phyloP scores from a whole-genome alignment of 2,888 invertebrate genomes.

The Plebejus anna region DNA sequence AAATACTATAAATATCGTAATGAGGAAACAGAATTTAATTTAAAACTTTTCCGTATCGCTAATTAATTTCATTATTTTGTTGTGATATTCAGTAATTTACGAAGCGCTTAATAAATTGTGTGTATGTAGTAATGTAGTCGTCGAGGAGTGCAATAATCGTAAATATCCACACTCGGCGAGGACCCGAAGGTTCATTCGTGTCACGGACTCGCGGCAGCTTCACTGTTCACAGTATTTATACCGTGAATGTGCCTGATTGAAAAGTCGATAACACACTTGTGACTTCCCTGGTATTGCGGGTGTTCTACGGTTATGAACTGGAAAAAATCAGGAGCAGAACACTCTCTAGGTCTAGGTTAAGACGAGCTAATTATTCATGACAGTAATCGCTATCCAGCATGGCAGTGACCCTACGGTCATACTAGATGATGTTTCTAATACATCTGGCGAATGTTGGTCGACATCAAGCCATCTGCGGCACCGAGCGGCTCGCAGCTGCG shows the following conservation, averaged over 20 bases:
- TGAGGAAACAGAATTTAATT: neutral
- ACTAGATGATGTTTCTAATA: no score
- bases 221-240: neutral
- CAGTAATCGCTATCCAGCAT: neutral
- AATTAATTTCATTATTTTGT: neutral
- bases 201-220: neutral
- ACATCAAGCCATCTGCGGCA: neutral
- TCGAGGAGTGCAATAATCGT: neutral
- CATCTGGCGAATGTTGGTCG: neutral
- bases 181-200: neutral
- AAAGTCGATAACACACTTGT: neutral
- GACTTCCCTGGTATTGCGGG: neutral
- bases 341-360: neutral
- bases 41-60: neutral
- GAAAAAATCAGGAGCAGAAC: neutral
- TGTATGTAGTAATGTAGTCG: neutral
- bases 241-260: neutral
- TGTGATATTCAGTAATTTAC: neutral
- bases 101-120: neutral
- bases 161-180: neutral
- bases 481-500: constrained; percentile 4
- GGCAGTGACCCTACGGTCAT: neutral
- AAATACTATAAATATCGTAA: neutral
- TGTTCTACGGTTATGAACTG: neutral
- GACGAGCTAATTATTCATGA: neutral